phyloP scores from a whole-genome alignment of 2,888 invertebrate genomes.

The Clepsis dumicolana region DNA sequence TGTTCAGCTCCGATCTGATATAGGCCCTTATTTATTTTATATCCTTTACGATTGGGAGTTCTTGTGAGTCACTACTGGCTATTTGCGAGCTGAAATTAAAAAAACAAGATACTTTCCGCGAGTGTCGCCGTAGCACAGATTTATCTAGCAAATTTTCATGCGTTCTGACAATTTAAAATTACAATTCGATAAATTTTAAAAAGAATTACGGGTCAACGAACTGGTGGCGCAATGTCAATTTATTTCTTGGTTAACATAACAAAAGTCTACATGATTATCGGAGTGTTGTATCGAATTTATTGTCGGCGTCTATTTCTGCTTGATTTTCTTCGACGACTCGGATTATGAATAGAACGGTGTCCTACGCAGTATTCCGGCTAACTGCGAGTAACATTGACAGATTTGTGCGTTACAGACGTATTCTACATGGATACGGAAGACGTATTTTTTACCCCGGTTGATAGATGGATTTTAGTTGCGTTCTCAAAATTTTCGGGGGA shows the following conservation, averaged over 20 bases:
- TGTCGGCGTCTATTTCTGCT: conserved; percentile 74
- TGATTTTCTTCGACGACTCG: conserved; percentile 71
- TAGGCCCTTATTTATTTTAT: conserved; percentile 40
- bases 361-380: conserved; percentile 59
- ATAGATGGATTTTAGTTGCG: conserved; percentile 63
- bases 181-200: conserved; percentile 65
- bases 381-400: conserved; percentile 75
- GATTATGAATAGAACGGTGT: conserved; percentile 71
- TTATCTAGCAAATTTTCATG: conserved; percentile 54
- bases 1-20: conserved; percentile 47
- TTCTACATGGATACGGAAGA: conserved; percentile 56
- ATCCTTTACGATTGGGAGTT: conserved; percentile 38
- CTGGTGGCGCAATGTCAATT: conserved; percentile 52
- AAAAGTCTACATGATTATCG: conserved; percentile 65
- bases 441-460: conserved; percentile 46
- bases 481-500: conserved; percentile 42
- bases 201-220: conserved; percentile 72
- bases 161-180: conserved; percentile 61
- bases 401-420: conserved; percentile 80
- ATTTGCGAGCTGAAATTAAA: conserved; percentile 29
- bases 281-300: conserved; percentile 76
- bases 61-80: conserved; percentile 30
- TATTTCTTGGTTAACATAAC: conserved; percentile 67
- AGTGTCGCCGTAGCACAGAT: conserved; percentile 13
- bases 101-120: conserved; percentile 28